Percentiles rank a stretch among this genome's conserved stretches.
phyloP scores from a whole-genome alignment of 1,140 invertebrate species.

The Drosophila tsacasi region DNA sequence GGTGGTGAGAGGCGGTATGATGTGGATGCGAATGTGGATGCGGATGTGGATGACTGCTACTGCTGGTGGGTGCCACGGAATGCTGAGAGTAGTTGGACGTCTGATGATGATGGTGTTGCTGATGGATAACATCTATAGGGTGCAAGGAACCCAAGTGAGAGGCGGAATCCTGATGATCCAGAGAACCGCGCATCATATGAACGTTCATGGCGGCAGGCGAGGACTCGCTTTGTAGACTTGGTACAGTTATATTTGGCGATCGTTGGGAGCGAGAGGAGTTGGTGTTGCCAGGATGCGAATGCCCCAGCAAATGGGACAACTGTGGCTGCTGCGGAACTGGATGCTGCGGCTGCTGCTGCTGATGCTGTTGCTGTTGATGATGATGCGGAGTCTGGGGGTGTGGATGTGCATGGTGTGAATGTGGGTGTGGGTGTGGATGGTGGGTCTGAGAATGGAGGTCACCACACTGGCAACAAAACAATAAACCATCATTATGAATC shows the following conservation, averaged over 20 bases:
- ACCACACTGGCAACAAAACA: conserved; percentile 8
- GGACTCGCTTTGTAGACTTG: conserved; percentile 72
- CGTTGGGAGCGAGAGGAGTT: conserved; percentile 55
- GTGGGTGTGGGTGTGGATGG: conserved; percentile 14
- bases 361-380: conserved; percentile 32
- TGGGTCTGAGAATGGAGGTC: conserved; percentile 19
- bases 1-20: conserved; percentile 54
- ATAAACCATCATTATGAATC: background rate
- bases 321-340: conserved; percentile 85
- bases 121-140: conserved; percentile 84
- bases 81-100: conserved; percentile 70
- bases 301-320: conserved; percentile 81
- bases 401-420: background rate
- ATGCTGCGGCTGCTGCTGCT: conserved; percentile 81
- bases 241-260: conserved; percentile 79
- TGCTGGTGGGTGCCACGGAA: conserved; percentile 86
- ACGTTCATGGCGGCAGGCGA: conserved; percentile 77
- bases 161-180: conserved; percentile 68
- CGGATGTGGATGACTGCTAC: conserved; percentile 37
- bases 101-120: conserved; percentile 86
- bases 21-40: conserved; percentile 46
- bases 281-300: conserved; percentile 17
- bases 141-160: conserved; percentile 63
- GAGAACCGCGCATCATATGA: conserved; percentile 73
- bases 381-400: conserved; percentile 19